Evolutionary conservation across 1,140 invertebrate species (phyloP), one percentile per base, ranked within the genome.

Genomic region (Trichoplusia ni): DNA sequence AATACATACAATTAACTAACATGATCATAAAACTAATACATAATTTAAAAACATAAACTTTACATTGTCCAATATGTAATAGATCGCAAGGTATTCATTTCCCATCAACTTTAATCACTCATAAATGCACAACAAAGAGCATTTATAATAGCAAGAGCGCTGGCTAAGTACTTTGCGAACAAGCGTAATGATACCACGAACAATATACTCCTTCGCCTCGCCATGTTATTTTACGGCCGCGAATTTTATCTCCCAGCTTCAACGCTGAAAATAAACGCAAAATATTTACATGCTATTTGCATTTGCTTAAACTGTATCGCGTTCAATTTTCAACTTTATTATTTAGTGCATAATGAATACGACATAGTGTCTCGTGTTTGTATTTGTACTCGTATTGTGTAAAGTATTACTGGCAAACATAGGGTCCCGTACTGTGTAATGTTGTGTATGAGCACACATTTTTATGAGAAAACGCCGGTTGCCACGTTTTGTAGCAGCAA

Each of bases 331-430:
- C 60, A 59, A 69, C 71, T 69, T 74, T 79, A 71, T 68, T 47
- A 18, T 27, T 9, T 25, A 37, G 38, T 29, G 9, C 31, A 38
- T 58, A 69, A 62, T 66, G 69, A 64, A 64, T 61, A 71, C 38
- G 47, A 56, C 33, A 54, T 67, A 66, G 25, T 37, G 38, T 21
- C 7, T 59, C 31, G 37, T 69, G 64, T 72, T 67, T 60, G 70
- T 42, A 58, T 54, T 76, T 56, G 66, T 56, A 64, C 56, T n/a
- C n/a, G 63, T 61, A 73, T 70, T 71, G 74, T 78, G 73, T 70
- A 66, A 67, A 79, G 76, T 78, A 80, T 77, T 73, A 71, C 73
- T 67, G 65, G 72, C 74, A 73, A 77, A 76, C 76, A 81, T 74
- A 73, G 76, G 73, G 72, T 73, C 67, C 64, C 67, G 67, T 69